These are phyloP conservation scores for Fregetta grallaria DNA, from an alignment of 2,113 vertebrate genomes.

Conservation along the genomic window DNA sequence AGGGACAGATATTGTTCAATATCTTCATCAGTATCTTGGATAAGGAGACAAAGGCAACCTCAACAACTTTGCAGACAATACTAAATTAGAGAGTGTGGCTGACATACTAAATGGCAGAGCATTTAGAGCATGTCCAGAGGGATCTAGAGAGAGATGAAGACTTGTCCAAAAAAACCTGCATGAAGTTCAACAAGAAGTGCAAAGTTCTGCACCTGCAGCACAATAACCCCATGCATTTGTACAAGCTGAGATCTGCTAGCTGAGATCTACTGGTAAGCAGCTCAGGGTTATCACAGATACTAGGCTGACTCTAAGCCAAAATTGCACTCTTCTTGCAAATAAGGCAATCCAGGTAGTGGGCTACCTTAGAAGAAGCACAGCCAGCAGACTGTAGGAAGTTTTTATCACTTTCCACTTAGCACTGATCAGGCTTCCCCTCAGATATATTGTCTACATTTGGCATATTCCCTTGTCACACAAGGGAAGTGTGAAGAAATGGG, in stretches of 20 bases:
- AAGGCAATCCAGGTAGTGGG: not conserved
- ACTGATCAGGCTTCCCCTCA: not conserved
- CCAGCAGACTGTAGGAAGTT: not conserved
- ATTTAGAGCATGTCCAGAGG: not conserved
- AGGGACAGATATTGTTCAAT: not conserved
- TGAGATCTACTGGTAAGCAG: not conserved
- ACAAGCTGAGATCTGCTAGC: not conserved
- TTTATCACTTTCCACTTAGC: not conserved
- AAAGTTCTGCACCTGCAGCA: not conserved
- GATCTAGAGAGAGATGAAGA: not conserved
- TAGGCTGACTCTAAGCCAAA: not conserved
- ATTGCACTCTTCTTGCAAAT: not conserved
- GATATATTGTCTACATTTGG: not conserved
- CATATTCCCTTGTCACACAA: not conserved
- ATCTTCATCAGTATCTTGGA: not conserved
- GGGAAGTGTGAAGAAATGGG: not conserved
- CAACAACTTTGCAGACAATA: not conserved
- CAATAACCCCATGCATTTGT: not conserved
- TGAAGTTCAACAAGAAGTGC: not conserved
- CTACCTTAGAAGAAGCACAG: not conserved
- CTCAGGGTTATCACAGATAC: not conserved
- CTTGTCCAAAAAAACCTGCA: not conserved
- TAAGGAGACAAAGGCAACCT: not conserved
- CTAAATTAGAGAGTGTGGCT: not conserved
- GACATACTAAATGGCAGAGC: not conserved